Evolutionary conservation across 2,113 vertebrate species (phyloP), one percentile per base, ranked within the genome.

Genomic region (Micromys minutus): DNA sequence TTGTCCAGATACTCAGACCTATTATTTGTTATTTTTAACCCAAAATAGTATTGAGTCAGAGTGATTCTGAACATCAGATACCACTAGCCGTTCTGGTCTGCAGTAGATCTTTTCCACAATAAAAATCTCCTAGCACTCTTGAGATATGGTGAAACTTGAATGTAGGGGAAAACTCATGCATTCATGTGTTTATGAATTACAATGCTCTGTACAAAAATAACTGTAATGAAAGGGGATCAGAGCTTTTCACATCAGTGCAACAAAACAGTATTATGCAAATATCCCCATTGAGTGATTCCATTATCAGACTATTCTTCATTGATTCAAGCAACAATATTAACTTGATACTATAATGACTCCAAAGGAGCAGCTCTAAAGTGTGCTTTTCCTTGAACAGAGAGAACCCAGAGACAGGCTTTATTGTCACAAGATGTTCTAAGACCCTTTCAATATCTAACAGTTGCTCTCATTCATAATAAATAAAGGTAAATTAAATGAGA

Each of bases 301-400:
- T 87, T 97, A 96, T 95, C 94, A 97, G 85, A 93, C 90, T 96
- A 65, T 96, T 97, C 74, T 96, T 95, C 26, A 94, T 86, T 96
- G 92, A 97, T 89, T 96, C 90, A 96, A 93, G 13, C 59, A 95
- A 93, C 75, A 96, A 65, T 89, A 94, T 94, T 72, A 98, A 74
- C 86, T 95, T 97, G 91, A 97, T 93, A 95, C 11, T 95, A 63
- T 80, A 96, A 90, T 81, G 50, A 95, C 36, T 94, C 90, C 96
- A 96, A 98, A 96, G 91, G 15, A 75, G 45, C 16, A 94, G 57
- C n/a, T 94, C n/a, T 89, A 71, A 98, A 96, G 65, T 42, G 93
- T 91, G 3, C 7, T 97, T 97, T 96, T 57, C 61, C 5, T 97
- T 95, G 39, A 95, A 55, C 50, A 97, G 96, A 94, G 1, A 96